Base-by-base conservation (phyloP, 2,888 invertebrate genomes). In the Diarsia dahlii region DNA sequence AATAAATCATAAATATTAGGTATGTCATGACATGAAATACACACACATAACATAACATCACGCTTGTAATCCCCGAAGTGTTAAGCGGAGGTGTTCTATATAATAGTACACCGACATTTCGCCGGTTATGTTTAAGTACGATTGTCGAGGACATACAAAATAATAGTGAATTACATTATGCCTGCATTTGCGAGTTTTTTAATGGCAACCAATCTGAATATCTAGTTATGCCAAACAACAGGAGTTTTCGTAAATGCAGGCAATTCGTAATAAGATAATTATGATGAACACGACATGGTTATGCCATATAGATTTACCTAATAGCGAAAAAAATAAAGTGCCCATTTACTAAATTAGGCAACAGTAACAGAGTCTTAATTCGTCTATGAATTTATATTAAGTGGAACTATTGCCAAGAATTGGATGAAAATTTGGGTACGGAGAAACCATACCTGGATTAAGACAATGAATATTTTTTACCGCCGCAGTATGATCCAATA, bases 81-180 rank as follows among this genome's bases (percentile, higher is more conserved):
- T 3, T 34, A 34, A 3, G 34, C 34, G 3, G 34, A 34, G 3
- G 34, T 34, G 2, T 34, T n/a, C n/a, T n/a, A n/a, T n/a, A n/a
- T n/a, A n/a, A 3, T 3, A 34, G 34, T 34, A 34, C 34, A 34
- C 34, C 34, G 2, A 34, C 34, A 34, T 2, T 34, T 34, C 34
- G 34, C 34, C 3, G 3, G 3, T 34, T 2, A 3, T 3, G 39
- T 4, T 4, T 4, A 39, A 4, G 3, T 3, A 0, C 6, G 0
- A 39, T 39, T 39, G 39, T 5, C 5, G 39, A 39, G 23, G 54
- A 12, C 54, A 56, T 13, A 23, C 23, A 2, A 6, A 20, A 54
- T 56, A 56, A 54, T 56, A 56, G 23, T 13, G 23, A 23, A 56
- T 56, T 56, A 56, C 56, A 56, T 13, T 23, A 23, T 23, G 56